A percentile compares a stretch with the other conserved stretches of the same genome.
Conservation (phyloP, 2,797 vertebrate genomes). For the Sebastes oblongus region DNA sequence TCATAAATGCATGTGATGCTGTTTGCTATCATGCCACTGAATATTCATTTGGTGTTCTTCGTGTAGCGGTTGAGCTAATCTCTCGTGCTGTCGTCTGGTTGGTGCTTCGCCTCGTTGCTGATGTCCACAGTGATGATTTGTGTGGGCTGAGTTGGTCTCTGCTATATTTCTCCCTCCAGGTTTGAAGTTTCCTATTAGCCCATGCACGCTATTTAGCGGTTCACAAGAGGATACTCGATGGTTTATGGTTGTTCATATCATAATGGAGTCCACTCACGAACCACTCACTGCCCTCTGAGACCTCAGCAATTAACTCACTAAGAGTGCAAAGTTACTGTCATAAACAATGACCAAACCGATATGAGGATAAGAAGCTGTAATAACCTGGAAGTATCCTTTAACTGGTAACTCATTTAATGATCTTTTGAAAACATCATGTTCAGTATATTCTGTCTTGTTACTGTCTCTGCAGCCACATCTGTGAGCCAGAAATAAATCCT, state of each 20-base stretch:
- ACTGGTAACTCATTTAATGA: background rate
- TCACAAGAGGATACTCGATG: background rate
- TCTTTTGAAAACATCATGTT: background rate
- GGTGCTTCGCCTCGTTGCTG: background rate
- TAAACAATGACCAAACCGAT: background rate
- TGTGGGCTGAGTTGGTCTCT: background rate
- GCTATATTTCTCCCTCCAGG: background rate
- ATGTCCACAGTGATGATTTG: background rate
- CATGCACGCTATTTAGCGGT: background rate
- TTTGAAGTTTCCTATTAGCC: background rate
- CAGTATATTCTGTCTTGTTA: background rate
- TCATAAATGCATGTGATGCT: background rate
- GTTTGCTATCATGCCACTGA: background rate
- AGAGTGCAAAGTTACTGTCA: background rate
- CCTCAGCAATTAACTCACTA: background rate
- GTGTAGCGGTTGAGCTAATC: background rate
- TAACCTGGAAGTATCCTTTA: background rate
- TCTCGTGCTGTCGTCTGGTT: background rate
- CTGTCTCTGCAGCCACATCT: background rate
- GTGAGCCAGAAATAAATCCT: background rate
- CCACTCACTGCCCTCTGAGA: background rate
- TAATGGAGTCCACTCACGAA: background rate
- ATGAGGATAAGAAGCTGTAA: background rate
- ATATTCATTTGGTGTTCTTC: background rate
- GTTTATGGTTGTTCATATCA: background rate